Evolutionary conservation across 2,888 invertebrate species (phyloP).

Genomic region (Diachrysia chrysitis): DNA sequence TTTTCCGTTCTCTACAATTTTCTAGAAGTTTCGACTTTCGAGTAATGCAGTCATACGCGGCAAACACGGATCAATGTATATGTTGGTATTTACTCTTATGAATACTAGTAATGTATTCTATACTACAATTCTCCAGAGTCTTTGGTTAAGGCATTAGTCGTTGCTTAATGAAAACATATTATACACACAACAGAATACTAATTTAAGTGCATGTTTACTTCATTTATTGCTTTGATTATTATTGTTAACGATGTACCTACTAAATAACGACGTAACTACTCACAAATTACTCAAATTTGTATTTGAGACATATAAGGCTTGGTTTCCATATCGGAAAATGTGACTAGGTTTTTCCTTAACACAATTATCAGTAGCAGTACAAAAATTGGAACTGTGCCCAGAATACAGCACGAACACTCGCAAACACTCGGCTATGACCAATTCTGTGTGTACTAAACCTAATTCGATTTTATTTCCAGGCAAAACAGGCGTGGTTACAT

Average conservation of each 20-base stretch:
- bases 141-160: constrained; percentile 17
- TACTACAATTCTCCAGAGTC: constrained; percentile 13
- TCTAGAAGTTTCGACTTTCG: no score
- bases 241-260: neutral
- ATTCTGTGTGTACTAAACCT: neutral
- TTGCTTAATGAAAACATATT: constrained; percentile 27
- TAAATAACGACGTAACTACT: neutral
- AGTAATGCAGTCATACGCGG: constrained; percentile 12
- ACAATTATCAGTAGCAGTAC: neutral
- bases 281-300: constrained; percentile 1
- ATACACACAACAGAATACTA: constrained; percentile 19
- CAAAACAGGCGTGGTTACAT: neutral
- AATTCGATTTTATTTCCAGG: constrained; percentile 3
- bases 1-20: constrained; percentile 39
- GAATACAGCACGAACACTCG: no score
- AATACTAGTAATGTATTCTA: constrained; percentile 14
- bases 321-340: neutral
- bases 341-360: neutral
- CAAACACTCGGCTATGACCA: neutral
- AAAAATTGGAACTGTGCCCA: constrained; percentile 4
- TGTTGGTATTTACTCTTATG: constrained; percentile 18
- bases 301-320: neutral
- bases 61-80: constrained; percentile 10
- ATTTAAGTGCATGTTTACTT: neutral
- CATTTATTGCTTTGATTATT: no score